A percentile compares a stretch with the other conserved stretches of the same genome.
Evolutionary conservation across 2,797 vertebrate species (phyloP).

Genomic region (Sphenodon punctatus): DNA sequence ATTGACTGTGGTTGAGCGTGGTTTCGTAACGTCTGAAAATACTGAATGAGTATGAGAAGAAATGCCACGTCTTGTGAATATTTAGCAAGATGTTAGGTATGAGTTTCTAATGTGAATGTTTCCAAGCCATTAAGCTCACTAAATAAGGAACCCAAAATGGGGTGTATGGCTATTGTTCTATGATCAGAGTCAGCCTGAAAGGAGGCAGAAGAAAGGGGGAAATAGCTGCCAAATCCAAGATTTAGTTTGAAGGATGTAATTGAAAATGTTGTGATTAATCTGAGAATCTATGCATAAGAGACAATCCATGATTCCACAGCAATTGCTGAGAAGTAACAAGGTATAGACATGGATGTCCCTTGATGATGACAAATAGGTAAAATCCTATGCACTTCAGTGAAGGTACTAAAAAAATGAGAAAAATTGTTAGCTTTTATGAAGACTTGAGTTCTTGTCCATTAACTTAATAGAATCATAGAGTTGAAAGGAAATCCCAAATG

Average conservation of each 20-base stretch:
- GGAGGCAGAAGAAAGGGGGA: too few relatives aligned
- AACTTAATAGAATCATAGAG: too few relatives aligned
- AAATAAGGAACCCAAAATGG: background rate
- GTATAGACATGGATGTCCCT: background rate
- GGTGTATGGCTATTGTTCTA: too few relatives aligned
- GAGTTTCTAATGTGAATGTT: background rate
- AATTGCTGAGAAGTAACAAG: background rate
- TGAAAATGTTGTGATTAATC: background rate
- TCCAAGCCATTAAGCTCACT: background rate
- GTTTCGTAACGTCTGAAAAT: too few relatives aligned
- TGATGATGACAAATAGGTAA: background rate
- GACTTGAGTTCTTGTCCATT: background rate
- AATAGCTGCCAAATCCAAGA: too few relatives aligned
- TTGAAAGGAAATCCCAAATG: too few relatives aligned
- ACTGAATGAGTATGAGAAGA: background rate
- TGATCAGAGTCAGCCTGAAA: too few relatives aligned
- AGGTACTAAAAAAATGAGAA: too few relatives aligned
- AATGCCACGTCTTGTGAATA: background rate
- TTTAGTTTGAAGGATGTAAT: too few relatives aligned
- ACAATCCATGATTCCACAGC: background rate
- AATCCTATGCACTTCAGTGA: too few relatives aligned
- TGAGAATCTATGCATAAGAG: background rate
- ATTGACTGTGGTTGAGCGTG: too few relatives aligned
- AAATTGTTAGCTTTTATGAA: background rate
- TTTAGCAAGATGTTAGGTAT: background rate